A percentile compares a stretch with the other conserved stretches of the same genome.
Evolutionary conservation across 2,113 vertebrate genomes (phyloP).

Genomic region (Procavia capensis): DNA sequence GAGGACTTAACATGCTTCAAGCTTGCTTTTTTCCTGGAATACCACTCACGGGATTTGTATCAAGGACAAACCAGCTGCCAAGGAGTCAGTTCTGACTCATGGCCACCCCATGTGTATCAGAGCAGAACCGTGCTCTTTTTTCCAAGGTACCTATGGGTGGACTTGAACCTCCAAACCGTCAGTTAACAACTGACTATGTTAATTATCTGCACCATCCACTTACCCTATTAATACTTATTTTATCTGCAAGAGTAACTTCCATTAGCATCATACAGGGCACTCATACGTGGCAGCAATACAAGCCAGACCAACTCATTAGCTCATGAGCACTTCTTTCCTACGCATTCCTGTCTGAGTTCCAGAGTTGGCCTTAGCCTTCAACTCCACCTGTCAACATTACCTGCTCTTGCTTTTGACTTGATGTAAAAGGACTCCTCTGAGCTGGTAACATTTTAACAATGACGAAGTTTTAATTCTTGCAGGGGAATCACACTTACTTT

Average conservation of each 20-base stretch:
- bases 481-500: slow-evolving; percentile 34
- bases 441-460: background rate
- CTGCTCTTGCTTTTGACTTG: background rate
- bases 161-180: background rate
- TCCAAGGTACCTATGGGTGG: background rate
- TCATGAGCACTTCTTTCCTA: background rate
- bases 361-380: background rate
- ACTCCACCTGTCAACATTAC: background rate
- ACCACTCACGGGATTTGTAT: background rate
- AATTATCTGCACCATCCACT: background rate
- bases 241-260: background rate
- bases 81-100: background rate
- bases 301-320: background rate
- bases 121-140: background rate
- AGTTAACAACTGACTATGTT: background rate
- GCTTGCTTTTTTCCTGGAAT: background rate
- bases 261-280: background rate
- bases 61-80: background rate
- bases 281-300: background rate
- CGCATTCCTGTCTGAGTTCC: background rate
- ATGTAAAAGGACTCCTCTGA: background rate
- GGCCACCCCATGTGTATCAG: background rate
- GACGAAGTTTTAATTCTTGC: background rate
- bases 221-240: background rate
- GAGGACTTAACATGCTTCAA: background rate